phyloP scores from a whole-genome alignment of 1,140 invertebrate genomes.

The Lepidotrigona ventralis region DNA sequence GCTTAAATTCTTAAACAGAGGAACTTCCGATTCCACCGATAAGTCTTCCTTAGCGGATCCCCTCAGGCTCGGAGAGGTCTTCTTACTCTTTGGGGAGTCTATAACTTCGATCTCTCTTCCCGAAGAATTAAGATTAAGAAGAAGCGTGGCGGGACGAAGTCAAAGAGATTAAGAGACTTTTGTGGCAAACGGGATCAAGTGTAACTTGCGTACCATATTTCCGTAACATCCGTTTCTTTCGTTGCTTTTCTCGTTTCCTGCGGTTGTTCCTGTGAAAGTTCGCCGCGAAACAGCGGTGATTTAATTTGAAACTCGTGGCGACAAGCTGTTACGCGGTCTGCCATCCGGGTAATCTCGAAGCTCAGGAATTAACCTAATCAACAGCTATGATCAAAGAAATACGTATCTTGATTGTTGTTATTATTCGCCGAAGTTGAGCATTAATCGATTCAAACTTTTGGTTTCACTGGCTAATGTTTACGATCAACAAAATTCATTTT shows the following conservation, averaged over 20 bases:
- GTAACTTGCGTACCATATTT: conserved; percentile 48
- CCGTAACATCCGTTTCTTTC: conserved; percentile 45
- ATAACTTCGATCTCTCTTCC: not conserved
- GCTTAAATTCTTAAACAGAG: not conserved
- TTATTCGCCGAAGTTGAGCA: too few relatives aligned
- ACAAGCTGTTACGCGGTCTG: conserved; percentile 46
- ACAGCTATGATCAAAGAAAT: too few relatives aligned
- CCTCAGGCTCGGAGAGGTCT: too few relatives aligned
- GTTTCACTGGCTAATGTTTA: too few relatives aligned
- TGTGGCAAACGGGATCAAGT: conserved; percentile 16
- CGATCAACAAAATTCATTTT: too few relatives aligned
- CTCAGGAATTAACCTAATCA: not conserved
- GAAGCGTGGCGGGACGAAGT: not conserved
- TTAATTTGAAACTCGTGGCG: conserved; percentile 22
- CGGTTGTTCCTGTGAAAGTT: not conserved
- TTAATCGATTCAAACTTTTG: too few relatives aligned
- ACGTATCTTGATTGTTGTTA: too few relatives aligned
- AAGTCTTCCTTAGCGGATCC: not conserved
- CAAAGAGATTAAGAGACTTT: conserved; percentile 19
- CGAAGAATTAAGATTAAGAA: not conserved
- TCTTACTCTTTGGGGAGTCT: not conserved
- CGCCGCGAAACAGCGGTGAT: not conserved
- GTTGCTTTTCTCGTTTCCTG: conserved; percentile 2
- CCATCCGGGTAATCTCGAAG: not conserved
- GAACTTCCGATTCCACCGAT: not conserved